phyloP scores from a whole-genome alignment of 2,888 invertebrate species.

The Agrotis segetum region DNA sequence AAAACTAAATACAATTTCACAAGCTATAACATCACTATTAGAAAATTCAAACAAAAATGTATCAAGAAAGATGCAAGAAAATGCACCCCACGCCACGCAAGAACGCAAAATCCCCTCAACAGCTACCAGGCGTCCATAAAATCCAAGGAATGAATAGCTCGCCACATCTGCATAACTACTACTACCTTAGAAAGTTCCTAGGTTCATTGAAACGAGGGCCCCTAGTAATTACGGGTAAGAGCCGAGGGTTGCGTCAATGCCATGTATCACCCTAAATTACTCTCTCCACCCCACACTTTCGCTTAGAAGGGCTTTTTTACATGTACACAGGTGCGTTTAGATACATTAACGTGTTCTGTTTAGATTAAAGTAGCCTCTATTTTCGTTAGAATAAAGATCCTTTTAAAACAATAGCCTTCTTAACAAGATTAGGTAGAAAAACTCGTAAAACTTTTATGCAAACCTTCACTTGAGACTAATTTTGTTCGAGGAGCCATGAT shows the following conservation, averaged over 20 bases:
- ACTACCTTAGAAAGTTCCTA: slow-evolving; percentile 58
- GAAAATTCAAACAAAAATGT: neutral
- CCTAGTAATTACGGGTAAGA: slow-evolving; percentile 71
- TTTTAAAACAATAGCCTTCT: slow-evolving; percentile 28
- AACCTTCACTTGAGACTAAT: slow-evolving; percentile 46
- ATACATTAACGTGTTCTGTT: slow-evolving; percentile 67
- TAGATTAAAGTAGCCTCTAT: slow-evolving; percentile 43
- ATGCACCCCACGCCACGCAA: neutral
- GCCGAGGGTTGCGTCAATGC: slow-evolving; percentile 72
- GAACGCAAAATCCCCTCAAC: slow-evolving; percentile 17
- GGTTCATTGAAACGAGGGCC: slow-evolving; percentile 55
- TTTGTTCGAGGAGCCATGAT: slow-evolving; percentile 23
- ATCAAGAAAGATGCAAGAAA: slow-evolving; percentile 3
- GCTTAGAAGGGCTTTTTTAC: slow-evolving; percentile 73
- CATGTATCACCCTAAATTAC: slow-evolving; percentile 86
- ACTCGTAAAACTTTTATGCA: slow-evolving; percentile 40
- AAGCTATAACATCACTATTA: neutral
- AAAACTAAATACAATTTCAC: neutral
- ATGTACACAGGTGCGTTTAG: slow-evolving; percentile 75
- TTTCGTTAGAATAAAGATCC: slow-evolving; percentile 18
- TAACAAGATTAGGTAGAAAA: slow-evolving; percentile 38
- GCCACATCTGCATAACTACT: slow-evolving; percentile 51
- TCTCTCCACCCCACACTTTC: slow-evolving; percentile 78
- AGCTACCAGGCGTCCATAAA: slow-evolving; percentile 44
- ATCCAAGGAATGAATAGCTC: slow-evolving; percentile 47